phyloP scores from a whole-genome alignment of 2,113 vertebrate species.

The Balaenoptera acutorostrata region DNA sequence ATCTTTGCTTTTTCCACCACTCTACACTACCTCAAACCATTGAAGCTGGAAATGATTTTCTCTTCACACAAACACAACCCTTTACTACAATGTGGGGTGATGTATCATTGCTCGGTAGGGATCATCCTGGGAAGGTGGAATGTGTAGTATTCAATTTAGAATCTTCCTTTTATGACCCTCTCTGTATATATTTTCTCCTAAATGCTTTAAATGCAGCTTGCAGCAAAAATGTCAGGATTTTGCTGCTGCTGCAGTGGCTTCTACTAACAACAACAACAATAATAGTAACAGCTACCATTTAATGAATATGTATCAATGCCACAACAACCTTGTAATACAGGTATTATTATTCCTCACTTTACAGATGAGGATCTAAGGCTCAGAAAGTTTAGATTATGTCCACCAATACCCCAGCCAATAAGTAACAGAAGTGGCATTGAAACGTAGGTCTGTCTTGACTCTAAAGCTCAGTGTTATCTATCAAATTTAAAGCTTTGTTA shows the following conservation, averaged over 20 bases:
- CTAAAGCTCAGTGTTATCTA: not conserved
- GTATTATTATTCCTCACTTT: not conserved
- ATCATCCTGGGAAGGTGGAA: not conserved
- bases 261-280: not conserved
- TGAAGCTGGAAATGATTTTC: not conserved
- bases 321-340: not conserved
- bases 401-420: not conserved
- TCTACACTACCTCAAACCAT: not conserved
- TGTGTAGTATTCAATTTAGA: not conserved
- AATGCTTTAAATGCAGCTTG: not conserved
- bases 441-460: not conserved
- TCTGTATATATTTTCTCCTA: not conserved
- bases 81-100: not conserved
- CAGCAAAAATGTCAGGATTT: constrained; percentile 23
- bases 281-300: not conserved
- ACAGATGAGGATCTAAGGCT: constrained; percentile 1
- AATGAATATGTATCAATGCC: not conserved
- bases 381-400: constrained; percentile 7
- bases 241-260: not conserved
- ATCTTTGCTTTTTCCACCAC: not conserved
- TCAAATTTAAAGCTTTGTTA: not conserved
- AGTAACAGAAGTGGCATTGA: not conserved
- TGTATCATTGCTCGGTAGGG: not conserved
- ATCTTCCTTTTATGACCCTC: not conserved
- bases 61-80: not conserved